A percentile compares a stretch with the other conserved stretches of the same genome.
Evolutionary conservation across 2,113 vertebrate genomes (phyloP).

Genomic region (Deroptyus accipitrinus): DNA sequence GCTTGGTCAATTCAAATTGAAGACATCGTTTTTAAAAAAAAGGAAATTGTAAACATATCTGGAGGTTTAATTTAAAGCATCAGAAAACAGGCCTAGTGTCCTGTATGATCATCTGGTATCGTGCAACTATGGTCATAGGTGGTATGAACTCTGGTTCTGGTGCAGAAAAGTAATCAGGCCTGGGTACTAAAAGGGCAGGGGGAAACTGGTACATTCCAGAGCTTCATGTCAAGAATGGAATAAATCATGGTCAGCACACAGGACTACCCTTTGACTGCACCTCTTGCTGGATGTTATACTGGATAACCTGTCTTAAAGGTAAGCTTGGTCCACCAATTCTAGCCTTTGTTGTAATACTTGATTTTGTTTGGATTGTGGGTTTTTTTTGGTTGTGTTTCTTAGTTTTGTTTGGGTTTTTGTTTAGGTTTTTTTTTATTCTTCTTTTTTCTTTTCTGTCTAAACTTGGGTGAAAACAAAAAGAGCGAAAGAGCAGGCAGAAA

Average conservation of each 20-base stretch:
- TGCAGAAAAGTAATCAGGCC: background rate
- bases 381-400: background rate
- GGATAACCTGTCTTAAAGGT: background rate
- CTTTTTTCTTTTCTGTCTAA: background rate
- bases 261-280: background rate
- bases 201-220: fast-evolving
- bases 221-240: background rate
- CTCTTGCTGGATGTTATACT: background rate
- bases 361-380: background rate
- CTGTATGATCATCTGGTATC: background rate
- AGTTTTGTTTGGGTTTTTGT: background rate
- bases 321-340: background rate
- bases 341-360: background rate
- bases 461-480: background rate
- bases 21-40: background rate
- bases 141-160: background rate
- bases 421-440: background rate
- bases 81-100: background rate
- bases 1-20: background rate
- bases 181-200: background rate
- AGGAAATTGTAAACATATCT: background rate
- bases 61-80: background rate
- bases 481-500: fast-evolving
- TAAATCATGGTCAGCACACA: background rate
- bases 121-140: background rate